Percentiles rank a stretch among this genome's conserved stretches.
Evolutionary conservation across 2,113 vertebrate genomes (phyloP).

Genomic region (Hydrochoerus hydrochaeris): DNA sequence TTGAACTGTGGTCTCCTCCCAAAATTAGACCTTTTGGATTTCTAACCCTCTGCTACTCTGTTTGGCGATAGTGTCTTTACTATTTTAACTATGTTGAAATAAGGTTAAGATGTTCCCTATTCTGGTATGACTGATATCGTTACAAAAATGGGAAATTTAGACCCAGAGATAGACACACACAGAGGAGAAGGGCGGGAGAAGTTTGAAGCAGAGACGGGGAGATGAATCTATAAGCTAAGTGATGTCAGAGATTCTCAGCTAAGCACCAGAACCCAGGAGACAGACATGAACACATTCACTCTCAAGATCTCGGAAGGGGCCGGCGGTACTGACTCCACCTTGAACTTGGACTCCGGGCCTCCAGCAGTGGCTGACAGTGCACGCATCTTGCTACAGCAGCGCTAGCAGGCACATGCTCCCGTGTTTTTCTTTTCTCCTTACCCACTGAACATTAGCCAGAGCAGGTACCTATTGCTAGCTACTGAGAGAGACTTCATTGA

Average conservation of each 20-base stretch:
- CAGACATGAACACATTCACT: not conserved
- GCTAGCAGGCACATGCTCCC: not conserved
- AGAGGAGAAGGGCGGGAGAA: accelerated
- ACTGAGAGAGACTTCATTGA: not conserved
- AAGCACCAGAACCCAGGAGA: not conserved
- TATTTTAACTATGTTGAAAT: not conserved
- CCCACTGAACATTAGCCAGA: not conserved
- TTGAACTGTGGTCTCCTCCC: not conserved
- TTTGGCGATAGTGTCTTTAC: not conserved
- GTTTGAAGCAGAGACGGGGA: not conserved
- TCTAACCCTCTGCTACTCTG: not conserved
- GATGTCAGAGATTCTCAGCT: not conserved
- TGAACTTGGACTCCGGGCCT: not conserved
- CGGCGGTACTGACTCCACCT: not conserved
- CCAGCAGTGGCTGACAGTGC: not conserved
- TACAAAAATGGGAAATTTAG: not conserved
- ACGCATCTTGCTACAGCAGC: not conserved
- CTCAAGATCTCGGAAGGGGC: not conserved
- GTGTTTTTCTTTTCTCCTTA: not conserved
- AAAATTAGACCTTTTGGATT: not conserved
- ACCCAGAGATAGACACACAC: not conserved
- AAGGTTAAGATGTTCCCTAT: not conserved
- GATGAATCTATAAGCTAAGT: not conserved
- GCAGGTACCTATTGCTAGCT: not conserved
- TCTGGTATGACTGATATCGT: not conserved